Base-by-base conservation (phyloP, 2,888 invertebrate genomes). In the Muschampia plurimacula region DNA sequence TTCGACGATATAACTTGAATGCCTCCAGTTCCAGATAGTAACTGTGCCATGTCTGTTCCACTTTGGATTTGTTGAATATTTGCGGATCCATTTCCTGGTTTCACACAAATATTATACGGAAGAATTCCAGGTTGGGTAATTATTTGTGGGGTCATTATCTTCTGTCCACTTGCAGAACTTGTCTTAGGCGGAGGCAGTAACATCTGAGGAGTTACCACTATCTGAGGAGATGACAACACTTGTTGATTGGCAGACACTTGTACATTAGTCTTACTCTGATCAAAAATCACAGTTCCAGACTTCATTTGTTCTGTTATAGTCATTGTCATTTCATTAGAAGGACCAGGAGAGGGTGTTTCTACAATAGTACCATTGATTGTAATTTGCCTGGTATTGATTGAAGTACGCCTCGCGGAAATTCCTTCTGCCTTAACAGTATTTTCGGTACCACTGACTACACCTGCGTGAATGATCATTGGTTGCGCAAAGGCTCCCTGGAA, bases 311-410 rank as follows among this genome's bases (percentile, higher is more conserved):
- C 94, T 36, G 93, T 94, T 71, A 93, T 91, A 15, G 94, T 93
- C 92, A 93, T 93, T 0, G 94, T 93, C 90, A 94, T 89, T 86
- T 94, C 93, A 80, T 92, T 94, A 2, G 89, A 83, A 9, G 94
- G 94, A 0, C 95, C 94, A 6, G 95, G 95, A n/a, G 95, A 94
- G 12, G 93, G 94, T 8, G 95, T 95, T 81, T 95, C 95, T 0
- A 95, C 95, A 36, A 95, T 95, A 10, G 95, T 95, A 0, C 95
- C 95, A 69, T 95, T 95, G 64, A 95, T 95, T 10, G 95, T 95
- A 39, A 95, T 95, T 79, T 95, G 95, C 74, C 95, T 85, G 0
- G 95, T 95, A 73, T 95, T 95, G 49, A 95, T 93, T 12, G 95
- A 95, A 3, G 95, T 94, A 77, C 95, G 85, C 78, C 95, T 86